Conservation (phyloP, 2,113 vertebrate genomes). For the Syngnathus typhle region DNA sequence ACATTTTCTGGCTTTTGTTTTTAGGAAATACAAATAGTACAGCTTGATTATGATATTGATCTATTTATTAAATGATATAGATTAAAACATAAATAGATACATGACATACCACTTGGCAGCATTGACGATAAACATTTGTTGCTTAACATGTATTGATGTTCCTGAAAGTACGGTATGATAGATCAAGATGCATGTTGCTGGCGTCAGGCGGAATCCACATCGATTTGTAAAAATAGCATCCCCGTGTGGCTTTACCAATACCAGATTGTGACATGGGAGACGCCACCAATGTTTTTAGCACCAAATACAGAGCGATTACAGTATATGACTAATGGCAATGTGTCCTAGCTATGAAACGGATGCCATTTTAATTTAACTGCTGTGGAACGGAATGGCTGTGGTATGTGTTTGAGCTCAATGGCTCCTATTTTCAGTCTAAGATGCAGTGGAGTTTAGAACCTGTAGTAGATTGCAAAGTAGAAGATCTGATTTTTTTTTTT, state of each 20-base stretch:
- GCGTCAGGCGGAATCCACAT: no score
- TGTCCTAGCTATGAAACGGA: no score
- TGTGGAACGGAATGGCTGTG: no score
- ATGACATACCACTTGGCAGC: conserved; percentile 6
- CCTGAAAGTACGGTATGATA: no score
- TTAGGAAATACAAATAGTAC: neutral
- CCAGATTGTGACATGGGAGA: no score
- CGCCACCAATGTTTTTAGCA: no score
- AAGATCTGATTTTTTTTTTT: neutral
- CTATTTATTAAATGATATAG: conserved; percentile 39
- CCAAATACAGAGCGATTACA: no score
- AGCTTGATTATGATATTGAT: conserved; percentile 19
- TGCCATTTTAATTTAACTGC: no score
- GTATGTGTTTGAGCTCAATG: neutral
- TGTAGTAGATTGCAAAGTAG: neutral
- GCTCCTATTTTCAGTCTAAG: neutral
- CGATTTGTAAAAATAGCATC: no score
- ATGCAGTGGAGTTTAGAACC: neutral
- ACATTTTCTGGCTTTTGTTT: conserved; percentile 7
- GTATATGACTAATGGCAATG: no score
- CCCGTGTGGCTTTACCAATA: no score
- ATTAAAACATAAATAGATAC: conserved; percentile 30
- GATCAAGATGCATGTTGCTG: no score
- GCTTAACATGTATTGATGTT: neutral
- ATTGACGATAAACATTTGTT: neutral